Evolutionary conservation across 2,797 vertebrate genomes (phyloP), one percentile per base, ranked within the genome.

Genomic region (Gadopsis marmoratus): DNA sequence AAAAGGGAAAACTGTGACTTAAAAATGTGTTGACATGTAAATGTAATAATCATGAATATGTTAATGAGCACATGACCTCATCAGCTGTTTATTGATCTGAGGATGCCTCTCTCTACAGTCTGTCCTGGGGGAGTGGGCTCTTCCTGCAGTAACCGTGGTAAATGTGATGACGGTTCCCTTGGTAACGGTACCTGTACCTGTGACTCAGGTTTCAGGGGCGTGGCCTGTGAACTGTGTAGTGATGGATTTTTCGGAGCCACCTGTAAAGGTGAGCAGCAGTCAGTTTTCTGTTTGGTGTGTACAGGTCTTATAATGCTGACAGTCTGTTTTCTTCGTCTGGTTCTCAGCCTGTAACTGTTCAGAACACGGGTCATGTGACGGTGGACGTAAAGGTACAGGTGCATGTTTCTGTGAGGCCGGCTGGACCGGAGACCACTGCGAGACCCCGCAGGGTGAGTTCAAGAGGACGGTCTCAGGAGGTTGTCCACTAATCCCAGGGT

Each of bases 391-490:
- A 0, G 97, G 97, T 37, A 95, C 95, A 0, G 98, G 98, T 2
- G 78, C 72, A 7, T 99, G 98, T 81, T 91, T 97, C 91, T 99
- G 98, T 85, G 95, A 97, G 21, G 87, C 89, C 0, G 97, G 97
- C 58, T 99, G 98, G 98, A 96, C 96, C 0, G 97, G 98, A 26
- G 83, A n/a, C 4, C 92, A 80, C 39, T 99, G 98, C 35, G 95
- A 99, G 82, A 93, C 85, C 11, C 91, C 90, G 59, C 84, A 94
- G 89, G 96, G 98, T 99, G 85, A 86, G 91, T 55, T 16, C 39
- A 11, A 12, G 9, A 33, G 1, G 11, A 48, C 29, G 19, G 47
- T 50, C 48, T 23, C n/a, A 51, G 16, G 17, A 31, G 31, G 16
- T 31, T 8, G 11, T 50, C 50, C 50, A 53, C n/a, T 23, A 13